phyloP scores from a whole-genome alignment of 2,888 invertebrate genomes.

The Pachydiplax longipennis region DNA sequence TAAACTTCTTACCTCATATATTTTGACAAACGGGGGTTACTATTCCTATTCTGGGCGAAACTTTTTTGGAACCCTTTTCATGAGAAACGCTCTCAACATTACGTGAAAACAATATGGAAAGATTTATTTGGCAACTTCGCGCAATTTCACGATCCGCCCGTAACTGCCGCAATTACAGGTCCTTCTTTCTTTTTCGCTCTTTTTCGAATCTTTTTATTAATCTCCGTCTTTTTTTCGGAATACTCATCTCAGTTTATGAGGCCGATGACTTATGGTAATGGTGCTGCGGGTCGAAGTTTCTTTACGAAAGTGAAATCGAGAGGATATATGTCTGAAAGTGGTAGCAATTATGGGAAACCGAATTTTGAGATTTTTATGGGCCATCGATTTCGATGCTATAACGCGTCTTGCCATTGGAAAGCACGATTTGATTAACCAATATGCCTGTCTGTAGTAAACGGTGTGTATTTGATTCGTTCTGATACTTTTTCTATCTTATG shows the following conservation, averaged over 20 bases:
- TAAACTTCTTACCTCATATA: not conserved
- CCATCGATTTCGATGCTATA: no score
- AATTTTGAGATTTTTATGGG: no score
- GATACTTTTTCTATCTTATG: no score
- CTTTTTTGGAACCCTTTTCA: not conserved
- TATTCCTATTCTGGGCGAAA: not conserved
- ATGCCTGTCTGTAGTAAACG: no score
- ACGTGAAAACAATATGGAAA: conserved; percentile 1
- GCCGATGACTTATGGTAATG: no score
- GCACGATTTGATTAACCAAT: no score
- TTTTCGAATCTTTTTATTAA: not conserved
- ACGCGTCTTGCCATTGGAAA: no score
- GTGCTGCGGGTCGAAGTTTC: no score
- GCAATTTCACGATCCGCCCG: not conserved
- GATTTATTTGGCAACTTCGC: conserved; percentile 8
- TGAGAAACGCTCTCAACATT: not conserved
- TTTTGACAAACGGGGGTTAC: not conserved
- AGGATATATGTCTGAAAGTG: no score
- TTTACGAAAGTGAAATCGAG: no score
- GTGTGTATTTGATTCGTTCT: no score
- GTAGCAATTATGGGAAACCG: no score
- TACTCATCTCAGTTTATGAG: not conserved
- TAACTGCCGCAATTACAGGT: not conserved
- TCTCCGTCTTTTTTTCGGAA: not conserved
- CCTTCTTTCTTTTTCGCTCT: not conserved